A percentile compares a stretch with the other conserved stretches of the same genome.
Evolutionary conservation across 1,140 invertebrate species (phyloP).

Genomic region (Thalassaphorura encarpata): DNA sequence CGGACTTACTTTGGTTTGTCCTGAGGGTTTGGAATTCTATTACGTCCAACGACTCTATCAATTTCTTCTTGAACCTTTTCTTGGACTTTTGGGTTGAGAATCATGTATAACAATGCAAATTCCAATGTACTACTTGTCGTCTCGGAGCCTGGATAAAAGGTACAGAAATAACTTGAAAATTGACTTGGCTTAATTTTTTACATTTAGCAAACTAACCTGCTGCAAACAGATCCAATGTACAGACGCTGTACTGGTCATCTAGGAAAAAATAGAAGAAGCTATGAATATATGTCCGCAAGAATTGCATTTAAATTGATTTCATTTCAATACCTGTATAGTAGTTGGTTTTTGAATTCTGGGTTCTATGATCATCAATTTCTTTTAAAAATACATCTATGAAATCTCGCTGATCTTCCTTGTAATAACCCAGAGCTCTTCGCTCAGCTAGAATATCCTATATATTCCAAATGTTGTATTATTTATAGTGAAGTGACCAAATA

Average conservation of each 20-base stretch:
- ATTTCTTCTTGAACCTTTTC: conserved; percentile 67
- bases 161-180: not conserved
- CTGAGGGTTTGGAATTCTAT: conserved; percentile 50
- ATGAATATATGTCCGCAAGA: not conserved
- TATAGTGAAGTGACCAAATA: not conserved
- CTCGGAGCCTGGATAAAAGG: conserved; percentile 48
- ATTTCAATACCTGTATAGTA: conserved; percentile 4
- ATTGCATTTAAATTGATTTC: not conserved
- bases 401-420: conserved; percentile 37
- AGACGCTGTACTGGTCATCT: conserved; percentile 21
- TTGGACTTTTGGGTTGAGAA: conserved; percentile 66
- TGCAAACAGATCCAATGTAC: conserved; percentile 39
- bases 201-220: too few species aligned
- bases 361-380: conserved; percentile 32
- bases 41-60: conserved; percentile 57
- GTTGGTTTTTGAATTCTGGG: not conserved
- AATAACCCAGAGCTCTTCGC: conserved; percentile 12
- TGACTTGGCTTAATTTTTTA: not conserved
- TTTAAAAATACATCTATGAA: conserved; percentile 41
- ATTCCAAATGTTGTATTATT: not conserved
- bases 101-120: conserved; percentile 65
- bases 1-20: conserved; percentile 13
- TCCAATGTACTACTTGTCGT: conserved; percentile 66
- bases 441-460: conserved; percentile 21
- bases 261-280: not conserved